These are phyloP conservation scores for Noturus placidus DNA, from an alignment of 2,113 vertebrate genomes.

Conservation along the genomic window DNA sequence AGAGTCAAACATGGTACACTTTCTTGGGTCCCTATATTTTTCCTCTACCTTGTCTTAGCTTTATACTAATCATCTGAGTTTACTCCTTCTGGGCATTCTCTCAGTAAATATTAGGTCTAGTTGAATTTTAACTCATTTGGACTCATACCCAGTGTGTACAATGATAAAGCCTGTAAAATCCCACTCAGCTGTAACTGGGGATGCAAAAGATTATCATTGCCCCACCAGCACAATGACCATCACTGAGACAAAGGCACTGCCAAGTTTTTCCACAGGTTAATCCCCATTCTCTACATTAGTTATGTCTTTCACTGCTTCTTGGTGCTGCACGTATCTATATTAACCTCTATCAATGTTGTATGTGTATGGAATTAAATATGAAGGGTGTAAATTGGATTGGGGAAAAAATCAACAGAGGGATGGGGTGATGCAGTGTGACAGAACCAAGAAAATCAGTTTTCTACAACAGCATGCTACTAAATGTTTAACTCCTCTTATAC, in stretches of 20 bases:
- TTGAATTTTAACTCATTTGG: background rate
- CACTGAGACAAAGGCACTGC: background rate
- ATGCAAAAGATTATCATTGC: background rate
- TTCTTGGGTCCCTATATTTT: background rate
- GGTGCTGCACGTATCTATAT: background rate
- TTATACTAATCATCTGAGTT: background rate
- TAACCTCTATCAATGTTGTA: background rate
- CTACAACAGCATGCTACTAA: no score
- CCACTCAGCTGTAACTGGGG: background rate
- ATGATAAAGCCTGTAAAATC: background rate
- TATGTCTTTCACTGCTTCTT: background rate
- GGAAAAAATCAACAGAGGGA: no score
- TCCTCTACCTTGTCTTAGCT: background rate
- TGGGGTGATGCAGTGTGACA: no score
- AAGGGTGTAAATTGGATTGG: background rate
- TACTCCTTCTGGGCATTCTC: background rate
- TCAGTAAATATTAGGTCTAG: background rate
- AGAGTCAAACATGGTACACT: background rate
- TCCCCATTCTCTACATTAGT: background rate
- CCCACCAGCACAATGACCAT: background rate
- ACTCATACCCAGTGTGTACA: background rate
- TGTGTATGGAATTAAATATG: background rate
- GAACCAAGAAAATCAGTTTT: no score
- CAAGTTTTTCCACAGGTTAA: background rate
- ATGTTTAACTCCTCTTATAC: no score